Conservation (phyloP, 2,113 vertebrate genomes). For the Serilophus lunatus region DNA sequence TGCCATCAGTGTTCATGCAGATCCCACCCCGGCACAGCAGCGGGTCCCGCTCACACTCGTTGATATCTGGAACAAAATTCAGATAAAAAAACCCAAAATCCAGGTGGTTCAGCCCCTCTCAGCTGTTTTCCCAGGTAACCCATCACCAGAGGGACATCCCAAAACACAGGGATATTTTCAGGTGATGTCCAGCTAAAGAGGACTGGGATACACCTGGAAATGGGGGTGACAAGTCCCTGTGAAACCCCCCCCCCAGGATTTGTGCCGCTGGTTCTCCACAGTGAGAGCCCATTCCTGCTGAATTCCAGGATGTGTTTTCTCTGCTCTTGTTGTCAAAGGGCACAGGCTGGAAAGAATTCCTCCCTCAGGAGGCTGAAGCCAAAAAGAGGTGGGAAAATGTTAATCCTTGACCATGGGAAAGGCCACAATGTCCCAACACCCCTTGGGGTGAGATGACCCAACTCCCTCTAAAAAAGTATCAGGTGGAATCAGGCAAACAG, state of each 20-base stretch:
- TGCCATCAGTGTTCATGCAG: constrained; percentile 90
- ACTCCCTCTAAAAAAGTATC: background rate
- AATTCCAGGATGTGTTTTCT: background rate
- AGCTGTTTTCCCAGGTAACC: background rate
- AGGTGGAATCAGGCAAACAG: background rate
- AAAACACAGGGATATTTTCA: background rate
- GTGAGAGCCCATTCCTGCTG: background rate
- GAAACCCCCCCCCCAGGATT: background rate
- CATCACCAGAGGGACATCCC: background rate
- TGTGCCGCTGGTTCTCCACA: accelerated
- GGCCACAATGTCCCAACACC: background rate
- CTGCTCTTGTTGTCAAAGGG: background rate
- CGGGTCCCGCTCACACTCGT: constrained; percentile 87
- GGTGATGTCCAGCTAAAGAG: background rate
- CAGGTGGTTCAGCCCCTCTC: background rate
- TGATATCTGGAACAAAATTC: no score
- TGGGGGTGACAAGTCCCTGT: accelerated
- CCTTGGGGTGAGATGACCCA: background rate
- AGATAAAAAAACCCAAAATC: no score
- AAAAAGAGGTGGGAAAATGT: background rate
- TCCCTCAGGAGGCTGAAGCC: background rate
- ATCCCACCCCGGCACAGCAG: constrained; percentile 86
- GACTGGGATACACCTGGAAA: background rate
- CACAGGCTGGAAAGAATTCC: background rate
- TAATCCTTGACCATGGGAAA: background rate